phyloP scores from a whole-genome alignment of 2,797 vertebrate genomes.

The Anableps anableps region DNA sequence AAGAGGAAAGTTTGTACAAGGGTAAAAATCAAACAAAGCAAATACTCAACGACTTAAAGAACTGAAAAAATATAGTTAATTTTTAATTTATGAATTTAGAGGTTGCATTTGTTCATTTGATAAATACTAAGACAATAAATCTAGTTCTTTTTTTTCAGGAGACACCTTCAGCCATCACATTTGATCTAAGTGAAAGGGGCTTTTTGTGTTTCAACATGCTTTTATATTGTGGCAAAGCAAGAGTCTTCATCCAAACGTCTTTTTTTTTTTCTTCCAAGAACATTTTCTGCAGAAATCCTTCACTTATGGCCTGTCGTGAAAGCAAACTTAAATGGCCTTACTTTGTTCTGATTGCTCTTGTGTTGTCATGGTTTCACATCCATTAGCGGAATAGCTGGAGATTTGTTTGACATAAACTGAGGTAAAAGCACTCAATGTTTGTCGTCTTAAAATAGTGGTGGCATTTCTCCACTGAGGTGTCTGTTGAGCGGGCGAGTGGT shows the following conservation, averaged over 20 bases:
- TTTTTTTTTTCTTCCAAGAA: slow-evolving; percentile 15
- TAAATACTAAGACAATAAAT: background rate
- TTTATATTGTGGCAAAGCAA: slow-evolving; percentile 31
- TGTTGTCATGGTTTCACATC: slow-evolving; percentile 78
- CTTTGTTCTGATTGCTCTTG: slow-evolving; percentile 69
- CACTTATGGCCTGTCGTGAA: slow-evolving; percentile 55
- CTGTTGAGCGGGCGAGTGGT: slow-evolving; percentile 62
- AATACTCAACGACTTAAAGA: background rate
- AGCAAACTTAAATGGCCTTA: slow-evolving; percentile 73
- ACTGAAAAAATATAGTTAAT: background rate
- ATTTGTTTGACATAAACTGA: slow-evolving; percentile 78
- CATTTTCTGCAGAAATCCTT: slow-evolving; percentile 48
- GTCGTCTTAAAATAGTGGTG: slow-evolving; percentile 69
- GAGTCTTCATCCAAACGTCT: slow-evolving; percentile 23
- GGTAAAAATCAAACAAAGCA: background rate
- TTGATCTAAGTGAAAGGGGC: slow-evolving; percentile 9
- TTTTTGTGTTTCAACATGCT: slow-evolving; percentile 17
- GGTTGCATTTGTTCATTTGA: background rate
- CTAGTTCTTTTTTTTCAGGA: background rate
- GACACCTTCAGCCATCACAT: slow-evolving; percentile 25
- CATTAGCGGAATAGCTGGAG: slow-evolving; percentile 74
- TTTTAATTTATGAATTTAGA: background rate
- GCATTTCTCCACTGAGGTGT: slow-evolving; percentile 55
- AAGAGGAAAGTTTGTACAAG: no score
- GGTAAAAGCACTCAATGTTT: slow-evolving; percentile 73